Conservation (phyloP, 1,140 invertebrate genomes). For the Drosophila tropicalis region DNA sequence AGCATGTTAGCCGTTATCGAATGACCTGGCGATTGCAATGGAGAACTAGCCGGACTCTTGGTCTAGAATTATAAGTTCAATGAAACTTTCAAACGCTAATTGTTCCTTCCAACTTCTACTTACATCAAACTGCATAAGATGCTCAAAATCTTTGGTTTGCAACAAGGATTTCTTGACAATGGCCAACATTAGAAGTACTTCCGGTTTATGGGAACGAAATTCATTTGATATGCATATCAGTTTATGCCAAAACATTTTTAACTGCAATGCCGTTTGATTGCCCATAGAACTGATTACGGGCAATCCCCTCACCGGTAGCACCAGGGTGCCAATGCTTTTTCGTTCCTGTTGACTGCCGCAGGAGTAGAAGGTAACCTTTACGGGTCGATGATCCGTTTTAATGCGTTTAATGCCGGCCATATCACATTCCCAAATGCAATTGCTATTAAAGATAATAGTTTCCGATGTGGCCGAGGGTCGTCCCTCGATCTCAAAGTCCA, state of each 20-base stretch:
- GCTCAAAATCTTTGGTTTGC: conserved; percentile 61
- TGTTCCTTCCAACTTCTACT: conserved; percentile 24
- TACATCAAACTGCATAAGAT: conserved; percentile 49
- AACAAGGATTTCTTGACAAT: conserved; percentile 70
- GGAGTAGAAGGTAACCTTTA: conserved; percentile 62
- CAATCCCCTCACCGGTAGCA: conserved; percentile 67
- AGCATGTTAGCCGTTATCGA: conserved; percentile 71
- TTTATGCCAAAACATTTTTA: conserved; percentile 76
- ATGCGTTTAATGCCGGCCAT: conserved; percentile 70
- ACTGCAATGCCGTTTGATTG: conserved; percentile 35
- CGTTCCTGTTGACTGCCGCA: conserved; percentile 24
- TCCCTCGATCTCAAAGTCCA: conserved; percentile 75
- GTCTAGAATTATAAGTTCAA: conserved; percentile 22
- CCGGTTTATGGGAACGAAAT: conserved; percentile 65
- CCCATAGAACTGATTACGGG: conserved; percentile 48
- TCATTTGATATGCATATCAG: conserved; percentile 59
- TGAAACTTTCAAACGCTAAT: neutral
- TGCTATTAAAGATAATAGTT: conserved; percentile 73
- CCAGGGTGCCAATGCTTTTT: conserved; percentile 56
- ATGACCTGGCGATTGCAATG: conserved; percentile 53
- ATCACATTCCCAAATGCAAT: conserved; percentile 77
- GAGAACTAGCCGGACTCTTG: conserved; percentile 35
- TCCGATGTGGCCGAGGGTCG: conserved; percentile 44
- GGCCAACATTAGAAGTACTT: conserved; percentile 65
- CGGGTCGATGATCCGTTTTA: conserved; percentile 74